Evolutionary conservation across 2,797 vertebrate genomes (phyloP).

Genomic region (Chaetophractus vellerosus): DNA sequence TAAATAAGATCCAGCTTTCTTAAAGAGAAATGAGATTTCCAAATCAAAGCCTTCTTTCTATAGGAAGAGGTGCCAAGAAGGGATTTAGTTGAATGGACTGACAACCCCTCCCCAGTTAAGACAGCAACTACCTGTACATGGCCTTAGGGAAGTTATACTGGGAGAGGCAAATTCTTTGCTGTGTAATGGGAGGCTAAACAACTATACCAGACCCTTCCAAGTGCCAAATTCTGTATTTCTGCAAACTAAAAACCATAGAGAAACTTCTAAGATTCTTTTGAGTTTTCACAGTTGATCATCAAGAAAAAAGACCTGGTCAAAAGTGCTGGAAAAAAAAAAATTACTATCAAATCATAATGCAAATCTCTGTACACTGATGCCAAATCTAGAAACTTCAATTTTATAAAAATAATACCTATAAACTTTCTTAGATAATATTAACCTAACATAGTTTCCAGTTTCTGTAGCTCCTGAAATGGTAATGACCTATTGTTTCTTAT

Average conservation of each 20-base stretch:
- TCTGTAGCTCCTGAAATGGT: background rate
- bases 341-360: background rate
- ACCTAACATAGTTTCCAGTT: background rate
- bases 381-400: background rate
- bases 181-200: constrained; percentile 9
- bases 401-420: background rate
- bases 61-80: background rate
- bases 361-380: background rate
- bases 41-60: constrained; percentile 13
- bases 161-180: background rate
- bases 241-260: constrained; percentile 5
- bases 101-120: background rate
- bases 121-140: background rate
- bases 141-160: background rate
- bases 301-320: background rate
- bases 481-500: constrained; percentile 37
- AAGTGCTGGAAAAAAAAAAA: background rate
- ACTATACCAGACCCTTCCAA: background rate
- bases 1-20: constrained; percentile 4
- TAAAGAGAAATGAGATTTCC: background rate
- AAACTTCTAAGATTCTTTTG: constrained; percentile 38
- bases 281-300: background rate
- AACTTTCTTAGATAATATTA: constrained; percentile 15
- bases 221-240: background rate
- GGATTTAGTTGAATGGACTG: background rate